Evolutionary conservation across 2,797 vertebrate genomes (phyloP), one percentile per base, ranked within the genome.

Genomic region (Girardinus metallicus): DNA sequence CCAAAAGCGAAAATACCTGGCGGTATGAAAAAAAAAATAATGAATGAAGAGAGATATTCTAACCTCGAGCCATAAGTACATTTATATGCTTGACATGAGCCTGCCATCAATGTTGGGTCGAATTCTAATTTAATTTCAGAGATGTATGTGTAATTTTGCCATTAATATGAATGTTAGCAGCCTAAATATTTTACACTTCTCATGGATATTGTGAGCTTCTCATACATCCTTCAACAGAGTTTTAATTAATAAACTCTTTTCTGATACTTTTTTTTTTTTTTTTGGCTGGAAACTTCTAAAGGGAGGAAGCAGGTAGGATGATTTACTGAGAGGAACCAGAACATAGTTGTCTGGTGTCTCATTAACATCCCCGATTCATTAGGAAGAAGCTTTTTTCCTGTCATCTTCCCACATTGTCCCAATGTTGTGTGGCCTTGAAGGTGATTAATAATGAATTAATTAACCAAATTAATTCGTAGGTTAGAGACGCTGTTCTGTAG

Each of bases 81-180:
- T 96, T 96, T 95, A 96, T 96, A 96, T 96, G 95, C 95, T 93
- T 96, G 96, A 96, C 95, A 92, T 94, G 94, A 91, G 88, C 89
- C 93, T 90, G 94, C 95, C 95, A 95, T 96, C 94, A 94, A 94
- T 94, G 95, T 95, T 94, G 94, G 93, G 94, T 95, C 88, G 93
- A 95, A 95, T 95, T 95, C 94, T 96, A 96, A 96, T 96, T 96
- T 94, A 96, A 95, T 96, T 95, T 95, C 93, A 93, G 91, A 95
- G 95, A 96, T 94, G 92, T 96, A 96, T 95, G 95, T 96, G 94
- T 96, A 96, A 96, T 96, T 95, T 94, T 94, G 91, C 92, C 94
- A 96, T 96, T 96, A 96, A 96, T 96, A 96, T 96, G 94, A 95
- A 95, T 95, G 94, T 94, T 94, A 90, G 81, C 91, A 87, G 75